These are phyloP conservation scores for Falco peregrinus DNA, from an alignment of 2,797 vertebrate genomes.

Conservation along the genomic window DNA sequence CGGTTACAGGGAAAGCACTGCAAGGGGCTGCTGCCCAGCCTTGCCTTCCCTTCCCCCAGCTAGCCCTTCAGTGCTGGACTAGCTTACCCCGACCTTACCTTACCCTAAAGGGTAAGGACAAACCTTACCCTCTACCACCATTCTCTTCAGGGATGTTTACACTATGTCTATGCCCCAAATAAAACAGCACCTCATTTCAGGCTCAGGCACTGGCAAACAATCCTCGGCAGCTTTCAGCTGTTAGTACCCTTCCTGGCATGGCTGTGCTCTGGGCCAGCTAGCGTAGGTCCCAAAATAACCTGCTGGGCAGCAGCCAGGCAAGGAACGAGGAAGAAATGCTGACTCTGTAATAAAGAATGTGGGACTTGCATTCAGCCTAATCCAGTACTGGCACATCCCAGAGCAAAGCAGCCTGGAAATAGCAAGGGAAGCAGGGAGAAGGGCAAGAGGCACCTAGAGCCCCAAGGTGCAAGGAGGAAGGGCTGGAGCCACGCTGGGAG, in stretches of 20 bases:
- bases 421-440: background rate
- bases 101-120: background rate
- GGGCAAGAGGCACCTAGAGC: background rate
- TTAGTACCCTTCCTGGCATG: slow-evolving; percentile 3
- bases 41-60: background rate
- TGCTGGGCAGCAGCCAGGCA: slow-evolving; percentile 48
- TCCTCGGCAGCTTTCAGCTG: background rate
- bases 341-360: slow-evolving; percentile 44
- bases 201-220: background rate
- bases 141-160: background rate
- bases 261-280: slow-evolving; percentile 16
- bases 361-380: slow-evolving; percentile 7
- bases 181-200: background rate
- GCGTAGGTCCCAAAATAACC: slow-evolving; percentile 56
- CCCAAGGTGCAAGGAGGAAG: background rate
- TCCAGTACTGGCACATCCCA: background rate
- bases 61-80: background rate
- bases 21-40: background rate
- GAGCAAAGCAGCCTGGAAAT: background rate
- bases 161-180: background rate
- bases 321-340: slow-evolving; percentile 55
- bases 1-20: background rate
- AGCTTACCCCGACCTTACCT: no score
- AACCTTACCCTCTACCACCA: background rate
- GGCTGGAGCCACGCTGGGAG: background rate